Percentiles rank a stretch among this genome's conserved stretches.
Conservation (phyloP, 2,797 vertebrate species). For the Lepus townsendii region DNA sequence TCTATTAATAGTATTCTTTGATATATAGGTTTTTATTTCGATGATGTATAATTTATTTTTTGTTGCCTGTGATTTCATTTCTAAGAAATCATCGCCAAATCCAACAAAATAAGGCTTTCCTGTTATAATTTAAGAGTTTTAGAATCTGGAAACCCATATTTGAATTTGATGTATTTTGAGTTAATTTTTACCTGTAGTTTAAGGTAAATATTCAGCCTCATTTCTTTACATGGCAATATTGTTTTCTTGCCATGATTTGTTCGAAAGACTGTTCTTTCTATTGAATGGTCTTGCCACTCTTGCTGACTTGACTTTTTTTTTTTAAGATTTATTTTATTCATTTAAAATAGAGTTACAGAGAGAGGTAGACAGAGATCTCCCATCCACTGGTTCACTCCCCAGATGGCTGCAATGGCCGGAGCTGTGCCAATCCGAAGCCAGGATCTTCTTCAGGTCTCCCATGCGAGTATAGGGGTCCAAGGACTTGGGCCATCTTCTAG, state of each 20-base stretch:
- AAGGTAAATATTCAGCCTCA: background rate
- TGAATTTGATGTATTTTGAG: background rate
- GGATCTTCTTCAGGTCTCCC: too few species aligned
- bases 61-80: background rate
- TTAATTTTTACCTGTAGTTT: background rate
- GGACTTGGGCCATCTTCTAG: too few species aligned
- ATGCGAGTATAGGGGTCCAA: too few species aligned
- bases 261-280: background rate
- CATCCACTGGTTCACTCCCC: too few species aligned
- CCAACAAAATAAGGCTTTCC: background rate
- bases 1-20: background rate
- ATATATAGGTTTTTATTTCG: background rate
- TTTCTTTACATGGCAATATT: background rate
- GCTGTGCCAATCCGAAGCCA: too few species aligned
- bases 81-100: background rate
- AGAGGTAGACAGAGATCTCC: too few species aligned
- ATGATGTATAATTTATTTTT: background rate
- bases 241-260: too few species aligned
- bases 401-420: too few species aligned
- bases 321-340: too few species aligned
- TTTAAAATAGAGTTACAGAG: too few species aligned
- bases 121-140: background rate
- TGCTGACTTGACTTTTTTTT: too few species aligned
- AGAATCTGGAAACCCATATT: too few species aligned
- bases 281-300: background rate